A percentile compares a stretch with the other conserved stretches of the same genome.
Conservation (phyloP, 2,888 invertebrate species). For the Actias luna region DNA sequence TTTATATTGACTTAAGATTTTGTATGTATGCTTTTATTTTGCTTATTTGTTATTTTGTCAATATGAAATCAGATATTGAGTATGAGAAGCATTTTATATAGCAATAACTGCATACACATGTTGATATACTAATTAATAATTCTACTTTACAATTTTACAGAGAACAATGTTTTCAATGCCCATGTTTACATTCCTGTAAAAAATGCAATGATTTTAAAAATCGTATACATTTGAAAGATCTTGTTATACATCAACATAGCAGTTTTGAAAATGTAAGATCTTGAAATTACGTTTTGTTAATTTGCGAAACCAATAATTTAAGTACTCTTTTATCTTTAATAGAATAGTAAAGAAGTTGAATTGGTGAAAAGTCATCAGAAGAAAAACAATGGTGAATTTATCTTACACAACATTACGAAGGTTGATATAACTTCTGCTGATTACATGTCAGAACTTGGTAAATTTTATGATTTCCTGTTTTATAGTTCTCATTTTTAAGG, state of each 20-base stretch:
- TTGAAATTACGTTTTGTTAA: constrained; percentile 29
- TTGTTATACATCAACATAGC: constrained; percentile 43
- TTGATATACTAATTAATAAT: background rate
- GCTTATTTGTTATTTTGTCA: constrained; percentile 12
- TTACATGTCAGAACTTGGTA: constrained; percentile 42
- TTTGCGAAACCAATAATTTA: too few species aligned
- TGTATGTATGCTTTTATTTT: constrained; percentile 22
- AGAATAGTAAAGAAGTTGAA: constrained; percentile 19
- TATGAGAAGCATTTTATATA: background rate
- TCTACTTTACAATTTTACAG: constrained; percentile 5
- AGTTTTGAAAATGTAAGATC: constrained; percentile 15
- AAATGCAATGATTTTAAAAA: constrained; percentile 39
- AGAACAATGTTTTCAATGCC: constrained; percentile 19
- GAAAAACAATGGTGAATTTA: constrained; percentile 34
- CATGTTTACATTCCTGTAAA: constrained; percentile 32
- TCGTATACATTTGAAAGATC: constrained; percentile 39
- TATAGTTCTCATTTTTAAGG: constrained; percentile 1
- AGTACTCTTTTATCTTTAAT: constrained; percentile 3
- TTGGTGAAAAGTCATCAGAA: constrained; percentile 13
- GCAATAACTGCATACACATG: background rate
- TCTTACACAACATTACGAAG: constrained; percentile 46
- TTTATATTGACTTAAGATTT: constrained; percentile 21
- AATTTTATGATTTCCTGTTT: constrained; percentile 16
- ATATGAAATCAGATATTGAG: constrained; percentile 12
- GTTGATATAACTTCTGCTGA: constrained; percentile 33